phyloP scores from a whole-genome alignment of 1,140 invertebrate species.

The Drosophila tristis region DNA sequence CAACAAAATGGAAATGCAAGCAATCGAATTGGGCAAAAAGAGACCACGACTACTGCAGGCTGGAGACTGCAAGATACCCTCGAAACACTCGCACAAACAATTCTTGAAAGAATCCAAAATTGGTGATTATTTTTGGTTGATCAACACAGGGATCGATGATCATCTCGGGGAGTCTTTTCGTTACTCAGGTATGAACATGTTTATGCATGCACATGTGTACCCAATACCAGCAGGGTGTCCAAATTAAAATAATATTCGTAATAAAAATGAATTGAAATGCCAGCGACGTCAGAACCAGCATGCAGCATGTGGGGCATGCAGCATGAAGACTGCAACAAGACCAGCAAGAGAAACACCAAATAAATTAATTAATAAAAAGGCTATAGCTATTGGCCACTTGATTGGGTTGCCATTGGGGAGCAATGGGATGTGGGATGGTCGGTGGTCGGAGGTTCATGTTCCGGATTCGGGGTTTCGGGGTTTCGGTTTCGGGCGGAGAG shows the following conservation, averaged over 20 bases:
- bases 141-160: too few species aligned
- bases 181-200: too few species aligned
- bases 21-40: too few species aligned
- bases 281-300: slow-evolving; percentile 3
- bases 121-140: too few species aligned
- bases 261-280: slow-evolving; percentile 37
- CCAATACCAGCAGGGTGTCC: background rate
- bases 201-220: too few species aligned
- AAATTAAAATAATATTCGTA: slow-evolving; percentile 9
- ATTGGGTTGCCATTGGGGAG: slow-evolving; percentile 10
- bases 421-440: background rate
- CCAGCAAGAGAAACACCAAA: slow-evolving; percentile 46
- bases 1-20: slow-evolving; percentile 17
- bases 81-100: too few species aligned
- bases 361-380: slow-evolving; percentile 81
- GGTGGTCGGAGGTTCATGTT: slow-evolving; percentile 11
- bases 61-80: too few species aligned
- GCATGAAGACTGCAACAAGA: background rate
- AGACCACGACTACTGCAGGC: too few species aligned
- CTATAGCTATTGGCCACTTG: slow-evolving; percentile 33
- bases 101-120: too few species aligned
- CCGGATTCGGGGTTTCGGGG: slow-evolving; percentile 1
- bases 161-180: too few species aligned
- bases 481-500: background rate
- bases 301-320: background rate